A percentile compares a stretch with the other conserved stretches of the same genome.
Conservation (phyloP, 2,113 vertebrate genomes). For the Saiga tatarica region DNA sequence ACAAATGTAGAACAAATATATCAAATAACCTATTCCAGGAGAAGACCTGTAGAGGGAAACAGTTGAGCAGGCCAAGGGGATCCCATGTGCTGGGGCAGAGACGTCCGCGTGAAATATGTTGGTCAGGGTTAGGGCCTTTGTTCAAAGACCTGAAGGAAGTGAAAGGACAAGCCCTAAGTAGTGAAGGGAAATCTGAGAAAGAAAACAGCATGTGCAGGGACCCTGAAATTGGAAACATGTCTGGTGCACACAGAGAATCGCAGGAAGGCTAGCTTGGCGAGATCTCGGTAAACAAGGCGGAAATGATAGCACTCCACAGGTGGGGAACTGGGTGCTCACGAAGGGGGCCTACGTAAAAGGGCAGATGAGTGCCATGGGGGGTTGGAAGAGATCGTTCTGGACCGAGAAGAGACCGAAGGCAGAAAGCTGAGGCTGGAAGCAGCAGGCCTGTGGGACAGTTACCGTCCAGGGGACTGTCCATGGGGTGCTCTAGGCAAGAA, state of each 20-base stretch:
- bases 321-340: not conserved
- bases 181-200: not conserved
- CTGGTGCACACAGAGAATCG: rapidly evolving
- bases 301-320: not conserved
- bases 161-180: not conserved
- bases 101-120: rapidly evolving
- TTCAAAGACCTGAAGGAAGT: not conserved
- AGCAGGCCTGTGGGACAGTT: not conserved
- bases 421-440: not conserved
- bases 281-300: not conserved
- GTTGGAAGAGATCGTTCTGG: not conserved
- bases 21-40: not conserved
- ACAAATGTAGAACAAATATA: not conserved
- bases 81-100: not conserved
- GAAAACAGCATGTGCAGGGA: not conserved
- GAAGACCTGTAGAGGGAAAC: not conserved
- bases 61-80: not conserved
- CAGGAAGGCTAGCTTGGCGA: not conserved
- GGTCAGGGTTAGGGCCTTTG: not conserved
- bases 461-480: not conserved
- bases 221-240: not conserved
- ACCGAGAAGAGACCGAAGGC: not conserved
- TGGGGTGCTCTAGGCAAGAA: not conserved
- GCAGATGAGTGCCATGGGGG: not conserved
- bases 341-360: not conserved